Evolutionary conservation across 2,797 vertebrate genomes (phyloP).

Genomic region (Premnoplex brunnescens): DNA sequence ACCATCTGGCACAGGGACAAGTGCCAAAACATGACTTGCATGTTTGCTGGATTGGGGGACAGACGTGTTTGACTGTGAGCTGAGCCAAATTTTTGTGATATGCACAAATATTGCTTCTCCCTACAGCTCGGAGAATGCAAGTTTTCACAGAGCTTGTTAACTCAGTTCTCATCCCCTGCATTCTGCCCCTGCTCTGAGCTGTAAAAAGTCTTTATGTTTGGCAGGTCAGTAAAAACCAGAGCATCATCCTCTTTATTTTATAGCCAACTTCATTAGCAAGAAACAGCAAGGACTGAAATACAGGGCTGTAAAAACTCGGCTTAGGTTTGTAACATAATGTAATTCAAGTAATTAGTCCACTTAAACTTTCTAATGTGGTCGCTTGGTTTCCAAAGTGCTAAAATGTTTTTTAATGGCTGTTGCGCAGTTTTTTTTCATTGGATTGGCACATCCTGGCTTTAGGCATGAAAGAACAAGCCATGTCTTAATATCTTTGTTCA

Average conservation of each 20-base stretch:
- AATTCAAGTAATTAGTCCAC: constrained; percentile 71
- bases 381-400: constrained; percentile 41
- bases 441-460: background rate
- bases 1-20: background rate
- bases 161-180: background rate
- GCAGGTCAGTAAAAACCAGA: constrained; percentile 52
- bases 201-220: constrained; percentile 51
- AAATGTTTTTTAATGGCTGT: constrained; percentile 35
- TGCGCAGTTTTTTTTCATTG: constrained; percentile 4
- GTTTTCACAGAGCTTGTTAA: constrained; percentile 7
- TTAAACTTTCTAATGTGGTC: constrained; percentile 61
- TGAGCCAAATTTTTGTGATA: background rate
- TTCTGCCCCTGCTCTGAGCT: background rate
- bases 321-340: constrained; percentile 48
- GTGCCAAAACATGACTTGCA: constrained; percentile 20
- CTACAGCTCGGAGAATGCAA: background rate
- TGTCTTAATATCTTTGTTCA: background rate
- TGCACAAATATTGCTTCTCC: background rate
- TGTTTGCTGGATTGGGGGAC: background rate
- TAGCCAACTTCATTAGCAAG: constrained; percentile 66
- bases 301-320: constrained; percentile 57
- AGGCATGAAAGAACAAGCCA: background rate
- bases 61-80: background rate
- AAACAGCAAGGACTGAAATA: constrained; percentile 70
- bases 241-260: constrained; percentile 59